These are phyloP conservation scores for Aphis gossypii DNA, from an alignment of 1,140 invertebrate genomes.

Conservation along the genomic window DNA sequence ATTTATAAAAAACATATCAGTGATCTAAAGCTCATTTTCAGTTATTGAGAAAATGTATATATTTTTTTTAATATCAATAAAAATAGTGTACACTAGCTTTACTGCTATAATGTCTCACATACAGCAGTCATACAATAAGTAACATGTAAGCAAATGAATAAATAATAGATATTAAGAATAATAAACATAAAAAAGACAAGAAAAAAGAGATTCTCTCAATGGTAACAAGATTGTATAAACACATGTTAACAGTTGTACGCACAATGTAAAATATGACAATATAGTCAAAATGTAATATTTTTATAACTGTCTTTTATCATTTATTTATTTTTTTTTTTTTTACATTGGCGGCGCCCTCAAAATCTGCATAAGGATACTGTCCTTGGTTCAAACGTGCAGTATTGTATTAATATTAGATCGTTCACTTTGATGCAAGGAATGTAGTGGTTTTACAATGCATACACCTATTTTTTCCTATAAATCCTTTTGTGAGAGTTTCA, in stretches of 20 bases:
- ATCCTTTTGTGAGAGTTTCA: not conserved
- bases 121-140: not conserved
- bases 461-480: not conserved
- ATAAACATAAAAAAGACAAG: not conserved
- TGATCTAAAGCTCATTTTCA: not conserved
- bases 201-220: not conserved
- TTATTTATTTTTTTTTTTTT: not conserved
- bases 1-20: not conserved
- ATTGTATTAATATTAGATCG: not conserved
- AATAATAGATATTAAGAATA: not conserved
- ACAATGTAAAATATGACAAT: not conserved
- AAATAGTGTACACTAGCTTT: not conserved
- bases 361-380: not conserved
- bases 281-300: not conserved
- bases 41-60: not conserved
- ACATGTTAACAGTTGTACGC: not conserved
- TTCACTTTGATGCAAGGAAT: not conserved
- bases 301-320: not conserved
- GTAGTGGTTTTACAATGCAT: not conserved
- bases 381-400: not conserved
- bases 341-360: not conserved
- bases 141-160: not conserved
- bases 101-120: not conserved
- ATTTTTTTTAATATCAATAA: not conserved
- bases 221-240: not conserved